Conservation (phyloP, 2,888 invertebrate genomes). For the Harpagoxenus sublaevis region DNA sequence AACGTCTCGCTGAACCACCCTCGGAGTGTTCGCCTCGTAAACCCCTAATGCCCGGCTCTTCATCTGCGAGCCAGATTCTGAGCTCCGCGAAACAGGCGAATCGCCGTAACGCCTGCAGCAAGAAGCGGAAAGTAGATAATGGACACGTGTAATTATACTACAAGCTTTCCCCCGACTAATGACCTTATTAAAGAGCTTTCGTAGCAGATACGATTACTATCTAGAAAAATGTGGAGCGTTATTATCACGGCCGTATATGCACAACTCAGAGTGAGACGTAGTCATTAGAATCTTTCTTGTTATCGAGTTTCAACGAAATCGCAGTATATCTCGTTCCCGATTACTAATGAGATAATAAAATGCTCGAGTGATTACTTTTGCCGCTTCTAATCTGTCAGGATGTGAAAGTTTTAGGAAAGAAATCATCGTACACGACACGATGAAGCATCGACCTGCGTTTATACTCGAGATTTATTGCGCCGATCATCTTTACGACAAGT, state of each 20-base stretch:
- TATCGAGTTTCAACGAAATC: neutral
- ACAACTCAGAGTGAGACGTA: no score
- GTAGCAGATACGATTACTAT: neutral
- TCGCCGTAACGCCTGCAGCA: constrained; percentile 31
- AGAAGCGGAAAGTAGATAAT: constrained; percentile 51
- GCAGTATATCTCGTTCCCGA: neutral
- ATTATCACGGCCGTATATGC: neutral
- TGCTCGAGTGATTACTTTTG: neutral
- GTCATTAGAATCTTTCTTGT: neutral
- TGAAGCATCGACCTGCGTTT: constrained; percentile 33
- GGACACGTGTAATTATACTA: constrained; percentile 37
- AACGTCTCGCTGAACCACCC: constrained; percentile 68
- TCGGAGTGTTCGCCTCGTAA: constrained; percentile 68
- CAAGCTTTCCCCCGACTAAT: neutral
- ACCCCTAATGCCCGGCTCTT: constrained; percentile 65
- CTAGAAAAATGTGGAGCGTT: neutral
- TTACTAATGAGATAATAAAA: constrained; percentile 10
- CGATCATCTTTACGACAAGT: constrained; percentile 58
- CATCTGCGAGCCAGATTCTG: constrained; percentile 58
- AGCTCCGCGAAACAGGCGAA: constrained; percentile 33
- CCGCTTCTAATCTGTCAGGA: neutral
- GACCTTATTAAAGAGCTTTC: constrained; percentile 29
- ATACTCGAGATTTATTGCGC: constrained; percentile 22
- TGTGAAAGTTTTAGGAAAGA: neutral
- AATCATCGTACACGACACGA: constrained; percentile 1